phyloP scores from a whole-genome alignment of 2,888 invertebrate species.

The Synanthedon myopaeformis region DNA sequence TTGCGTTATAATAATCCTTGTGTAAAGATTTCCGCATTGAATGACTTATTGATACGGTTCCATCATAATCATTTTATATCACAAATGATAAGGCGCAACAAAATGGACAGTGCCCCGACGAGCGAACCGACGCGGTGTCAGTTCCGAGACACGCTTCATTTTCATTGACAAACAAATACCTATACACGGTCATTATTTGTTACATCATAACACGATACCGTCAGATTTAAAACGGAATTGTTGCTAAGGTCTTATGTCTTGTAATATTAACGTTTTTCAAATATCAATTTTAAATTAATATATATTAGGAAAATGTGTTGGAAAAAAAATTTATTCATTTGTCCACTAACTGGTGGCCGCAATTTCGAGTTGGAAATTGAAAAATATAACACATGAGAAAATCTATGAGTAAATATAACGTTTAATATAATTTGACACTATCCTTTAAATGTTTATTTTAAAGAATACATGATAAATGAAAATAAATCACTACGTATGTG shows the following conservation, averaged over 20 bases:
- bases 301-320: too few relatives aligned
- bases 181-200: conserved; percentile 26
- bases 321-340: too few relatives aligned
- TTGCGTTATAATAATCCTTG: neutral
- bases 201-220: conserved; percentile 23
- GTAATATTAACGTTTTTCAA: too few relatives aligned
- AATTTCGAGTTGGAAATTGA: too few relatives aligned
- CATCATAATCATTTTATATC: neutral
- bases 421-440: too few relatives aligned
- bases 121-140: neutral
- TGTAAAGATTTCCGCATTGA: neutral
- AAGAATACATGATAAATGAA: too few relatives aligned
- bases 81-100: neutral
- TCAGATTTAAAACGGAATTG: conserved; percentile 8
- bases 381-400: too few relatives aligned
- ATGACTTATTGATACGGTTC: neutral
- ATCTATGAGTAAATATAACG: too few relatives aligned
- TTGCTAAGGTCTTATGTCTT: neutral
- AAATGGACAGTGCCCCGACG: neutral
- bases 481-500: too few relatives aligned
- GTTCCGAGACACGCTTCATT: neutral
- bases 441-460: too few relatives aligned
- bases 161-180: neutral
- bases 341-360: too few relatives aligned
- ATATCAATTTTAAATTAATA: too few relatives aligned